A percentile compares a stretch with the other conserved stretches of the same genome.
These are phyloP conservation scores for Aptenodytes patagonicus DNA, from an alignment of 2,113 vertebrate species.

Conservation along the genomic window DNA sequence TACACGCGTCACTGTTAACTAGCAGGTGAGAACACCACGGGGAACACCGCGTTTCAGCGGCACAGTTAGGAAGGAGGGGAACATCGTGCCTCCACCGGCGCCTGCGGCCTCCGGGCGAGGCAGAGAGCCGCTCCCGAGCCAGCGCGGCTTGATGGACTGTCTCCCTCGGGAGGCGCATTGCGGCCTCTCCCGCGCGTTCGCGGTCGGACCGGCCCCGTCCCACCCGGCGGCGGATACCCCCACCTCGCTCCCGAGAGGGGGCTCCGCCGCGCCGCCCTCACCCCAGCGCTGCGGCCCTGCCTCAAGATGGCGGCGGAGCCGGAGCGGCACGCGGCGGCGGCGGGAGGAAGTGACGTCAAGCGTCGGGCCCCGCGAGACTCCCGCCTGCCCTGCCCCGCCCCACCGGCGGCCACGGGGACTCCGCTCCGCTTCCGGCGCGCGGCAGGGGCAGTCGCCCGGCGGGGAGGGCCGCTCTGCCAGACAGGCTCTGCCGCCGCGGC, in stretches of 20 bases:
- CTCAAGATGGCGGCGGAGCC: background rate
- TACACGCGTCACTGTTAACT: accelerated
- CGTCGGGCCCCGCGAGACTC: too few relatives aligned
- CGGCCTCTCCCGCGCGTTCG: background rate
- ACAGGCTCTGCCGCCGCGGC: too few relatives aligned
- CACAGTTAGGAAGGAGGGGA: too few relatives aligned
- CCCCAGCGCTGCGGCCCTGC: background rate
- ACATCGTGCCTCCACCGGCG: too few relatives aligned
- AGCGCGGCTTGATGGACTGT: too few relatives aligned
- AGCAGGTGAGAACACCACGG: background rate
- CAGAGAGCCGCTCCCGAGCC: background rate
- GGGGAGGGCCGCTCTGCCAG: too few relatives aligned
- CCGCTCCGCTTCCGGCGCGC: background rate
- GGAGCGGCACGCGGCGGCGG: accelerated
- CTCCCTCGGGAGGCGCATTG: too few relatives aligned
- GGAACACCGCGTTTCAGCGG: background rate
- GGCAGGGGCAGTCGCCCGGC: too few relatives aligned
- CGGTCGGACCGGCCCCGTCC: background rate
- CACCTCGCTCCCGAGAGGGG: background rate
- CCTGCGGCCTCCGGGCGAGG: too few relatives aligned
- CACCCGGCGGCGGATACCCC: background rate
- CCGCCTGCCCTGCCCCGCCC: too few relatives aligned
- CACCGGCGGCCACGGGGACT: too few relatives aligned
- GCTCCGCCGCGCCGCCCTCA: background rate
- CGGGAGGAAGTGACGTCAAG: background rate